These are phyloP conservation scores for Pseudachorutes palmiensis DNA, from an alignment of 1,140 invertebrate genomes.

Conservation along the genomic window DNA sequence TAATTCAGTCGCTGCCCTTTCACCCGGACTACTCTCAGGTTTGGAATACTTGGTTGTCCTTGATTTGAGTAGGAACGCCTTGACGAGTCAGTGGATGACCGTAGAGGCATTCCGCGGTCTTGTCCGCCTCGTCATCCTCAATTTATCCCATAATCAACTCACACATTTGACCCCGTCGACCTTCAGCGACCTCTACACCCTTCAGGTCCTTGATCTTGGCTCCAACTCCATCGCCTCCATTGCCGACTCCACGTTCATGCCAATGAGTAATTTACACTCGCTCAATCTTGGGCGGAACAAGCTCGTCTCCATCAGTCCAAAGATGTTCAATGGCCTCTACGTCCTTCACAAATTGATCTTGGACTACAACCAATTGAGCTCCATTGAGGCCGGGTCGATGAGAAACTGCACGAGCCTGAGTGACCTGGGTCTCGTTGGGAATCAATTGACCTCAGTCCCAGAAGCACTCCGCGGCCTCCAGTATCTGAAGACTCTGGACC, in stretches of 20 bases:
- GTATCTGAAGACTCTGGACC: constrained; percentile 70
- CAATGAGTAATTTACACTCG: constrained; percentile 49
- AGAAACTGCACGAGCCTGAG: constrained; percentile 68
- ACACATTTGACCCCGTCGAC: constrained; percentile 59
- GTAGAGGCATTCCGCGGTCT: constrained; percentile 66
- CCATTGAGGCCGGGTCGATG: constrained; percentile 62
- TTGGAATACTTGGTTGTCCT: constrained; percentile 66
- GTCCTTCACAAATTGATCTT: constrained; percentile 52
- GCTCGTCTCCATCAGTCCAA: constrained; percentile 57
- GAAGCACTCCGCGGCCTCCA: constrained; percentile 63
- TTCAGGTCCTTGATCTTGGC: constrained; percentile 67
- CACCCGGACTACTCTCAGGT: constrained; percentile 63
- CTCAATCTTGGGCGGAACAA: constrained; percentile 39
- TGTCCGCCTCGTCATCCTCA: constrained; percentile 61
- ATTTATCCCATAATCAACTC: constrained; percentile 64
- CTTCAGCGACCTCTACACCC: constrained; percentile 63
- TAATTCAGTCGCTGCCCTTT: constrained; percentile 65
- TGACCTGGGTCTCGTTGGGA: constrained; percentile 77
- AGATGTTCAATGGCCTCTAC: constrained; percentile 61
- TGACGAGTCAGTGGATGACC: constrained; percentile 71
- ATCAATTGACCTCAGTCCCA: constrained; percentile 69
- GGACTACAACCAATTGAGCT: constrained; percentile 62
- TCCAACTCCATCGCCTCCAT: constrained; percentile 65
- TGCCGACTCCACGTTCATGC: constrained; percentile 61
- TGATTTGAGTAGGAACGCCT: constrained; percentile 65